Evolutionary conservation across 2,888 invertebrate genomes (phyloP).

Genomic region (Eurytoma adleriae): DNA sequence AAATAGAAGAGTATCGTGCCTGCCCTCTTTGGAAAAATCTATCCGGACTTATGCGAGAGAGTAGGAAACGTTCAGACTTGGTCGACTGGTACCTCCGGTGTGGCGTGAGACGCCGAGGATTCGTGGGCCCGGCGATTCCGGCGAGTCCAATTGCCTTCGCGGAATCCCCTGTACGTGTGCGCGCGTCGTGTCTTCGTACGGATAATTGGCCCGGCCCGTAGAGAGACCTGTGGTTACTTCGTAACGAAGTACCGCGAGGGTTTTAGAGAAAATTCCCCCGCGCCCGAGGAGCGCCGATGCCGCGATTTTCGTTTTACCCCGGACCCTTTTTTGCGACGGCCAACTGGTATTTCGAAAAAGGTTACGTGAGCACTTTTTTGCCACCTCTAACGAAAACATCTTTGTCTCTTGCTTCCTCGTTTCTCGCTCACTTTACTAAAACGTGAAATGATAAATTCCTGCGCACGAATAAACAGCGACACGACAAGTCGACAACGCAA

Average conservation of each 20-base stretch:
- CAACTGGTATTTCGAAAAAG: constrained; percentile 33
- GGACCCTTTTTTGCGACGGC: background rate
- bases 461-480: background rate
- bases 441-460: constrained; percentile 5
- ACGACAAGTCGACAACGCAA: no score
- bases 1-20: no score
- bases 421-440: constrained; percentile 2
- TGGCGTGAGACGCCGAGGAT: constrained; percentile 48
- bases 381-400: background rate
- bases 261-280: constrained; percentile 61
- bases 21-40: no score
- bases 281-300: constrained; percentile 49
- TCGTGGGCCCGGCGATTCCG: constrained; percentile 43
- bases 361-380: background rate
- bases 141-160: constrained; percentile 53
- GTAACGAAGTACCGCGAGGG: constrained; percentile 55
- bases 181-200: constrained; percentile 54
- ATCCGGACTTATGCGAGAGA: no score
- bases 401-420: background rate
- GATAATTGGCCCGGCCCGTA: constrained; percentile 53
- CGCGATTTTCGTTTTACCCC: constrained; percentile 47
- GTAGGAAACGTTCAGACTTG: background rate
- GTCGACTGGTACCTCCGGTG: constrained; percentile 1
- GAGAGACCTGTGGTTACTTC: constrained; percentile 54
- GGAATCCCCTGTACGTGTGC: constrained; percentile 32